These are phyloP conservation scores for Rhyzopertha dominica DNA, from an alignment of 1,140 invertebrate species.

Conservation along the genomic window DNA sequence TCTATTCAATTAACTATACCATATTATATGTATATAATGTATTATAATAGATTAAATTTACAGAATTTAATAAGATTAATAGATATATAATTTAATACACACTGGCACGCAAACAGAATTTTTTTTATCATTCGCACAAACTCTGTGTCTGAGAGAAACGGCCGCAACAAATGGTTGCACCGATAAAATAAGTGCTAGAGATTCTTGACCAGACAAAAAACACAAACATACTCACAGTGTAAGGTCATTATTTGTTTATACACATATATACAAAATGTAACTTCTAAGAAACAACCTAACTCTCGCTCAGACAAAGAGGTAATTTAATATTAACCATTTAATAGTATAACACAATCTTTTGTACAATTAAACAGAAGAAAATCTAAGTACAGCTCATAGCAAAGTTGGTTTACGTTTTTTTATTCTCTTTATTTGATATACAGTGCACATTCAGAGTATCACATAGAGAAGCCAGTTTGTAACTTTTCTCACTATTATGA, in stretches of 20 bases:
- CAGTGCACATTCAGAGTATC: too few relatives aligned
- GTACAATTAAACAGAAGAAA: constrained; percentile 43
- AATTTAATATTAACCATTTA: constrained; percentile 36
- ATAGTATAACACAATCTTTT: constrained; percentile 43
- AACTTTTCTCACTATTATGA: too few relatives aligned
- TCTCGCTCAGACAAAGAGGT: constrained; percentile 35
- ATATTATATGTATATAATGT: constrained; percentile 43
- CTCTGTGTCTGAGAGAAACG: constrained; percentile 30
- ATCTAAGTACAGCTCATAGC: constrained; percentile 46
- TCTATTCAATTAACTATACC: constrained; percentile 42
- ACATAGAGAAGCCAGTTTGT: too few relatives aligned
- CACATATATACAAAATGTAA: constrained; percentile 35
- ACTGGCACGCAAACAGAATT: constrained; percentile 37
- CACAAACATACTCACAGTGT: constrained; percentile 15
- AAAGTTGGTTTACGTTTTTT: too few relatives aligned
- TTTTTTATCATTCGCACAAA: constrained; percentile 32
- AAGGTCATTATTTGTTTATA: constrained; percentile 33
- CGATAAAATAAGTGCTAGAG: constrained; percentile 30
- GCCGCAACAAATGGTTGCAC: constrained; percentile 1
- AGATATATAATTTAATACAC: constrained; percentile 42
- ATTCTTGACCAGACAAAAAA: constrained; percentile 26
- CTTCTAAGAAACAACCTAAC: constrained; percentile 7
- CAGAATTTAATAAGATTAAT: constrained; percentile 43
- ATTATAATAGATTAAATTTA: constrained; percentile 45
- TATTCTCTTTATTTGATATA: too few relatives aligned